A percentile compares a stretch with the other conserved stretches of the same genome.
Evolutionary conservation across 2,888 invertebrate genomes (phyloP).

Genomic region (Stegana nigrithorax): DNA sequence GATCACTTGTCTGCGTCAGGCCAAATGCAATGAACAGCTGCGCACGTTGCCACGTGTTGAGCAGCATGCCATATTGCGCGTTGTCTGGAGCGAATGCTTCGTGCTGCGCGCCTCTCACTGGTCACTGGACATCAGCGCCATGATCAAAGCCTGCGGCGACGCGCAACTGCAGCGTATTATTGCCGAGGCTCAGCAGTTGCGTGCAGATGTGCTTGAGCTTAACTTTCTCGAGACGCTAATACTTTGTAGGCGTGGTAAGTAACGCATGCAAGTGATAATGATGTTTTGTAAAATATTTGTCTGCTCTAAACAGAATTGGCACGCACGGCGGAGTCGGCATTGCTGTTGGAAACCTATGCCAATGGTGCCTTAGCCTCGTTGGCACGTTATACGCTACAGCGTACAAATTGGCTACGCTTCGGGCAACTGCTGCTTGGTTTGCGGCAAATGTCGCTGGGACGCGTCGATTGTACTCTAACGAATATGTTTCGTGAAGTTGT

Average conservation of each 20-base stretch:
- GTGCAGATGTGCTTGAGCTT: conserved; percentile 70
- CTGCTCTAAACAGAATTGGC: conserved; percentile 57
- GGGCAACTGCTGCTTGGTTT: conserved; percentile 64
- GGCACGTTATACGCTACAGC: conserved; percentile 65
- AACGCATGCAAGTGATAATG: background rate
- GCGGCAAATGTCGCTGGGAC: conserved; percentile 61
- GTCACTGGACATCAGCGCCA: conserved; percentile 69
- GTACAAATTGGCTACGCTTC: conserved; percentile 65
- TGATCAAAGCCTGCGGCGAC: conserved; percentile 64
- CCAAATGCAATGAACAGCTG: conserved; percentile 72
- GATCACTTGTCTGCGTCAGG: conserved; percentile 72
- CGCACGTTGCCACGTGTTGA: conserved; percentile 69
- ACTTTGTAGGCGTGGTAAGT: conserved; percentile 70
- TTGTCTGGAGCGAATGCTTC: conserved; percentile 74
- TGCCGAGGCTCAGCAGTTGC: conserved; percentile 65
- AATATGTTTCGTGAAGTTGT: conserved; percentile 61
- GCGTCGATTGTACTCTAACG: conserved; percentile 60
- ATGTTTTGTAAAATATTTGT: background rate
- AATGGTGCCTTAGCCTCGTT: conserved; percentile 63
- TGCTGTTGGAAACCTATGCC: conserved; percentile 60
- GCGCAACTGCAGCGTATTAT: conserved; percentile 63
- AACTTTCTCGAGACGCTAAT: conserved; percentile 70
- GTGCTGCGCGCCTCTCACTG: conserved; percentile 72
- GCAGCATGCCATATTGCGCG: conserved; percentile 72
- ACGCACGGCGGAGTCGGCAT: conserved; percentile 49